These are phyloP conservation scores for Triplophysa rosa DNA, from an alignment of 2,113 vertebrate species.

Conservation along the genomic window DNA sequence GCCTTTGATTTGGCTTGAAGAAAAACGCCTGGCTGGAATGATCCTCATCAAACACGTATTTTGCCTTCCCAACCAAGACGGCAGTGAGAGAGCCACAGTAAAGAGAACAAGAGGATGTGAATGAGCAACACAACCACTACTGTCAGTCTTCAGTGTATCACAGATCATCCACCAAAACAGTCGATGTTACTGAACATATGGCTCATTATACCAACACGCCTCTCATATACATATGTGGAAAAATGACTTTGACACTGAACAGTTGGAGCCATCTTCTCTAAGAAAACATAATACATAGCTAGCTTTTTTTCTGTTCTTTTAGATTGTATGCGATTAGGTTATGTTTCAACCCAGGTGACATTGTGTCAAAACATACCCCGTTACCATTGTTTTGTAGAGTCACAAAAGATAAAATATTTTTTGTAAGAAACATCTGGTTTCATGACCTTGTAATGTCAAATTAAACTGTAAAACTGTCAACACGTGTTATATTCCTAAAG, in stretches of 20 bases:
- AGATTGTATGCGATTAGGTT: too few species aligned
- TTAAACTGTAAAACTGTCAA: background rate
- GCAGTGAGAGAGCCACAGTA: background rate
- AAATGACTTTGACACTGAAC: background rate
- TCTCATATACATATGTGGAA: background rate
- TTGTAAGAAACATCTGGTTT: background rate
- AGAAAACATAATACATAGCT: background rate
- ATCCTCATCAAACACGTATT: slow-evolving; percentile 30
- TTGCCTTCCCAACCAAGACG: background rate
- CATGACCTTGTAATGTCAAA: background rate
- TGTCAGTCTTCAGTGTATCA: background rate
- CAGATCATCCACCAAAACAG: background rate
- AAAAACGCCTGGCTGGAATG: background rate
- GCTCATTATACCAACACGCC: background rate
- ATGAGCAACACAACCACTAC: background rate
- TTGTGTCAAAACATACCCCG: background rate
- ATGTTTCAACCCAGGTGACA: too few species aligned
- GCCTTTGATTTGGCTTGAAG: slow-evolving; percentile 33
- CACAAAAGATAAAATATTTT: background rate
- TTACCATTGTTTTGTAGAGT: background rate
- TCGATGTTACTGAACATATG: background rate
- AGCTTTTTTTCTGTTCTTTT: background rate
- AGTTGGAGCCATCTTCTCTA: background rate
- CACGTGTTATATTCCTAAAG: background rate
- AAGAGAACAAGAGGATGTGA: slow-evolving; percentile 18